These are phyloP conservation scores for Rostratula benghalensis DNA, from an alignment of 2,113 vertebrate species.

Conservation along the genomic window DNA sequence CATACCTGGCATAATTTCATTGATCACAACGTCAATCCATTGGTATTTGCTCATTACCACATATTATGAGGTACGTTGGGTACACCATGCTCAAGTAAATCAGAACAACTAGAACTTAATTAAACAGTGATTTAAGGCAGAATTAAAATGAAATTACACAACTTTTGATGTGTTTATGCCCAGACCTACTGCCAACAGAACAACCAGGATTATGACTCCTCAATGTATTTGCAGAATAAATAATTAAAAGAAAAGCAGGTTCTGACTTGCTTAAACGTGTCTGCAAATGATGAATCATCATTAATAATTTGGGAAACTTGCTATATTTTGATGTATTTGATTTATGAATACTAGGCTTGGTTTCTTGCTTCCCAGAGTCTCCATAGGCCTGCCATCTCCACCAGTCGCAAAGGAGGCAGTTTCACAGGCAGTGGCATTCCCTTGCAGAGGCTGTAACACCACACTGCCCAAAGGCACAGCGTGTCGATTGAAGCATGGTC, in stretches of 20 bases:
- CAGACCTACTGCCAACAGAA: background rate
- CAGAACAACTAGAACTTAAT: background rate
- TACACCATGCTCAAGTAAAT: background rate
- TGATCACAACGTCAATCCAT: background rate
- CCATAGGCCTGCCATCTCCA: background rate
- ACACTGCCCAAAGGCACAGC: background rate
- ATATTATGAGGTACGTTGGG: background rate
- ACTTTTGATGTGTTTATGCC: background rate
- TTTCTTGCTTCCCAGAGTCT: background rate
- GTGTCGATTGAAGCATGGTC: slow-evolving; percentile 67
- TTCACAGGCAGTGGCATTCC: background rate
- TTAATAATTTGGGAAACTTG: background rate
- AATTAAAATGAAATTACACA: background rate
- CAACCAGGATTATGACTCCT: background rate
- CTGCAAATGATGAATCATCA: background rate
- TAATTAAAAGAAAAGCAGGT: background rate
- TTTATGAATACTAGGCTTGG: background rate
- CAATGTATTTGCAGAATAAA: background rate
- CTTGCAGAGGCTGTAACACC: background rate
- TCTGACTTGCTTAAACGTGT: background rate
- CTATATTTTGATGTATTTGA: background rate
- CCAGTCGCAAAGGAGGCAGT: slow-evolving; percentile 4
- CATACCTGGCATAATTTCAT: background rate
- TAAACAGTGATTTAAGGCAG: background rate
- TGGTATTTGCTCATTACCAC: background rate